Conservation (phyloP, 2,888 invertebrate genomes). For the Scrobipalpa atriplicella region DNA sequence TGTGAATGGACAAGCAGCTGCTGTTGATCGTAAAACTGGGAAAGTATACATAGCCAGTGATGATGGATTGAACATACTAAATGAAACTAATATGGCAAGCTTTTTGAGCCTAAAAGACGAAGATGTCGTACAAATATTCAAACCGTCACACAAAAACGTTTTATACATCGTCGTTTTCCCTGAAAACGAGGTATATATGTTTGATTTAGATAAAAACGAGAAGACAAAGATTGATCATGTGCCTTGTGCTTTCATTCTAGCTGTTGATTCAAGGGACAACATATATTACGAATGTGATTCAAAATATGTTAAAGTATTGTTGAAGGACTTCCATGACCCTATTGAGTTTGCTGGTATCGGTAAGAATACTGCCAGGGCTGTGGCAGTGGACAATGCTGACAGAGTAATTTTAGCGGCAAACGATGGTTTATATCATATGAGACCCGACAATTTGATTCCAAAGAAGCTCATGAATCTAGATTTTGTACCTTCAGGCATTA, state of each 20-base stretch:
- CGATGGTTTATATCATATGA: constrained; percentile 69
- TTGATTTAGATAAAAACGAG: constrained; percentile 62
- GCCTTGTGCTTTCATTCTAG: constrained; percentile 70
- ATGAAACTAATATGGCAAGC: constrained; percentile 58
- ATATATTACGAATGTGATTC: constrained; percentile 75
- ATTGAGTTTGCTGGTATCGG: constrained; percentile 71
- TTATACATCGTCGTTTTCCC: constrained; percentile 68
- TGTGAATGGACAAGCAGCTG: constrained; percentile 68
- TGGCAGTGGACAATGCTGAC: constrained; percentile 53
- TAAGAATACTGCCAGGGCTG: constrained; percentile 68
- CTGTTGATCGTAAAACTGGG: constrained; percentile 58
- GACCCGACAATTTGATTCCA: constrained; percentile 65
- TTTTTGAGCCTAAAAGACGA: constrained; percentile 66
- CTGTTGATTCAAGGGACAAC: constrained; percentile 66
- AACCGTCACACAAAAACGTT: constrained; percentile 55
- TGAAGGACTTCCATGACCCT: constrained; percentile 70
- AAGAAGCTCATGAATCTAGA: constrained; percentile 70
- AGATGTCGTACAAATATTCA: constrained; percentile 71
- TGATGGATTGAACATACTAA: constrained; percentile 61
- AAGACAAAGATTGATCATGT: constrained; percentile 61
- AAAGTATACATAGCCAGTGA: constrained; percentile 70
- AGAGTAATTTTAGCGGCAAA: constrained; percentile 66
- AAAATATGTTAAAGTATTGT: constrained; percentile 69
- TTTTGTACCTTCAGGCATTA: constrained; percentile 64
- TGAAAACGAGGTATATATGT: constrained; percentile 63